Evolutionary conservation across 2,113 vertebrate genomes (phyloP), one percentile per base, ranked within the genome.

Genomic region (Miniopterus natalensis): DNA sequence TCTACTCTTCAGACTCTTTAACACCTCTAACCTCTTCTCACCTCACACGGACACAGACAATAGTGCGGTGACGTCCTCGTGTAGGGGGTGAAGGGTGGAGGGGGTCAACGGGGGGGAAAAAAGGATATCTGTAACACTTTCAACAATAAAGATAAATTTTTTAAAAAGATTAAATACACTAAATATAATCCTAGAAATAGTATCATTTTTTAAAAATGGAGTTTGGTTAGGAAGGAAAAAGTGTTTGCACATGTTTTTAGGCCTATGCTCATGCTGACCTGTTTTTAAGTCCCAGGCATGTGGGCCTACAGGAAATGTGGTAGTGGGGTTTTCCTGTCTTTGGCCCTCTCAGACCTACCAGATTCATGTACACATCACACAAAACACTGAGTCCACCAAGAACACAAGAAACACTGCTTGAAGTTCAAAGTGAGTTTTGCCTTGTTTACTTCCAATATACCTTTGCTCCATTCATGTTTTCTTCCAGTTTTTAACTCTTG

Each of bases 1-100:
- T 96, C 29, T 90, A 70, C 59, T 73, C n/a, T 63, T 92, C 23
- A 90, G n/a, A 78, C 9, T 73, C 23, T 74, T 90, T 55, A 57
- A 71, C 83, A 66, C 5, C 21, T 77, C 47, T 63, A 65, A 84
- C 25, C 31, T 87, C 57, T 70, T 70, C 51, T 8, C 8, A 92
- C 25, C 9, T 36, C 23, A 17, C 25, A 36, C 36, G 36, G 36
- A 36, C 36, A 36, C 36, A 36, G 36, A 36, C 36, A 36, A 36
- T 36, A 36, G 36, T 36, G 36, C 36, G 36, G 36, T 36, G 36
- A 36, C 2, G 36, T 36, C 36, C 36, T 36, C 36, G 36, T 36
- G 36, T 36, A 36, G 36, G 36, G 36, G 36, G 36, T 36, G 36
- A 36, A 36, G 36, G 36, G 36, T 36, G 36, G 36, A 36, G 36